phyloP scores from a whole-genome alignment of 1,140 invertebrate genomes.

The Drosophila oshimai region DNA sequence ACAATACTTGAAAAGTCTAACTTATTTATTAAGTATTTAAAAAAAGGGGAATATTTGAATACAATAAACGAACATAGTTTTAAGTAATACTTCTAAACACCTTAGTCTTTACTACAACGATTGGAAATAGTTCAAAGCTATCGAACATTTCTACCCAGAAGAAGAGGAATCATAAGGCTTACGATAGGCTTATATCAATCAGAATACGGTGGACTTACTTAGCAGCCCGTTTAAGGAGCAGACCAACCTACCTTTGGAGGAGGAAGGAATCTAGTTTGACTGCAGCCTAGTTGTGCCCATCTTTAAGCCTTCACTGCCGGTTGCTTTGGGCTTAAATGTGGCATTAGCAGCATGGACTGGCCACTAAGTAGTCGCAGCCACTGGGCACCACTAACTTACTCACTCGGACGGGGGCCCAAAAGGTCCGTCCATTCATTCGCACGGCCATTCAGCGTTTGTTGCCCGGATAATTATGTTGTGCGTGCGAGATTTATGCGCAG shows the following conservation, averaged over 20 bases:
- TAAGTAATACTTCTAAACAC: too few species aligned
- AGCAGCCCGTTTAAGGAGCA: neutral
- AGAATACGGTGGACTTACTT: neutral
- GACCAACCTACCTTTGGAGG: too few species aligned
- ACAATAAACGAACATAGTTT: too few species aligned
- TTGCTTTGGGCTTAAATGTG: conserved; percentile 28
- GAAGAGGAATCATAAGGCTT: too few species aligned
- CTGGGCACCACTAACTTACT: conserved; percentile 47
- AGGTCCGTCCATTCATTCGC: conserved; percentile 20
- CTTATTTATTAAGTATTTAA: too few species aligned
- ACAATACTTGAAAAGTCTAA: too few species aligned
- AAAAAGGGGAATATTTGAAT: too few species aligned
- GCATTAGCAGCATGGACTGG: conserved; percentile 27
- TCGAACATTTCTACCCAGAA: too few species aligned
- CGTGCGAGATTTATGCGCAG: conserved; percentile 70
- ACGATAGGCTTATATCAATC: neutral
- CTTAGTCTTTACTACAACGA: too few species aligned
- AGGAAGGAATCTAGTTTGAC: too few species aligned
- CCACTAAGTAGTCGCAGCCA: conserved; percentile 42
- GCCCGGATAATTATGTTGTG: conserved; percentile 80
- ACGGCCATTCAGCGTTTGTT: conserved; percentile 72
- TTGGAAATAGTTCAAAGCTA: too few species aligned
- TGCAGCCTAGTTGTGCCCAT: neutral
- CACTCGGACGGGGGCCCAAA: neutral
- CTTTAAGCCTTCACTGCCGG: conserved; percentile 12